Evolutionary conservation across 2,113 vertebrate species (phyloP), one percentile per base, ranked within the genome.

Genomic region (Typhlomys cinereus): DNA sequence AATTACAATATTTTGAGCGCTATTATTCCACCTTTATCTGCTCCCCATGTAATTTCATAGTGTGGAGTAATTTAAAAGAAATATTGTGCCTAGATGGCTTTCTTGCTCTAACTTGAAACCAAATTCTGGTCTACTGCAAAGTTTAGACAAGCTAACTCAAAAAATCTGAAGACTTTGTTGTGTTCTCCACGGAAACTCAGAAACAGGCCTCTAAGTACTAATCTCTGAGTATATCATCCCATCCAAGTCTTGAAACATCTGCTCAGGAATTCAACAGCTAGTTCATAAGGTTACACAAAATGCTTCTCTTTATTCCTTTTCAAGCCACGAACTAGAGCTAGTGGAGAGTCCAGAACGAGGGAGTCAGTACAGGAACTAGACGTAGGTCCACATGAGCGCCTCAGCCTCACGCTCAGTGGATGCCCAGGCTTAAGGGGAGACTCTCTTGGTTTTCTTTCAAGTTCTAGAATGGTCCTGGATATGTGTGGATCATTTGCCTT

Each of bases 41-140:
- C 73, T 95, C 89, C 88, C 85, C 29, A n/a, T 93, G 95, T 96
- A 95, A 96, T 96, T 94, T 96, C 92, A 94, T 91, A 96, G 81
- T 23, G 31, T 76, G 52, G 93, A 93, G 89, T 94, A 91, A 96
- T 96, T 96, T 96, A 92, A 96, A 96, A 96, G 95, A 97, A 94
- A 94, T 96, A 96, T 94, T 96, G 91, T 94, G 94, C 95, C 89
- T 96, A 57, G 81, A 90, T 88, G 93, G 50, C 81, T 95, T 95
- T 86, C 87, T 96, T 88, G 25, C 88, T 96, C 89, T 83, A 91
- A 94, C 94, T 92, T 94, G 94, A 94, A 71, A 91, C 91, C 92
- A 96, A 95, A 96, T 94, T 94, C 78, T 76, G 82, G 80, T 86
- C 76, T 90, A 67, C 92, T 94, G 82, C 88, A 75, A 96, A 91